Conservation (phyloP, 1,140 invertebrate species). For the Musca domestica region DNA sequence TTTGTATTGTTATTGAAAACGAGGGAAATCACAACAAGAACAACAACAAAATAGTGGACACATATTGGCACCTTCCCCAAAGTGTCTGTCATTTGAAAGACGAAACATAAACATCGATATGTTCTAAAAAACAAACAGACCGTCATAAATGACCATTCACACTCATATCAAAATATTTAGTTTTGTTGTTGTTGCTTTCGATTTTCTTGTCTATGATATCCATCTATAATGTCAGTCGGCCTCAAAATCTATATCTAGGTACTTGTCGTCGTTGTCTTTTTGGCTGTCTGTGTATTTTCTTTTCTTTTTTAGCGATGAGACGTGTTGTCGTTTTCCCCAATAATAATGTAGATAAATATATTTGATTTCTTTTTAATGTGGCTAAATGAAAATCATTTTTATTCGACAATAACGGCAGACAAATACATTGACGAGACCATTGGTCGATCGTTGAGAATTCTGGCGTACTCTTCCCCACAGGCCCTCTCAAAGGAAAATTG, state of each 20-base stretch:
- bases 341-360: constrained; percentile 6
- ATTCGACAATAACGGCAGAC: no score
- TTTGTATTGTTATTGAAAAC: no score
- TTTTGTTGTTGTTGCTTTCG: neutral
- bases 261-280: neutral
- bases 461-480: no score
- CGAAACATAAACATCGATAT: no score
- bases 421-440: no score
- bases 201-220: neutral
- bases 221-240: neutral
- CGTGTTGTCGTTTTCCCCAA: neutral
- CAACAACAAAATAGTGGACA: no score
- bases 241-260: neutral
- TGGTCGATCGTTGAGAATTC: no score
- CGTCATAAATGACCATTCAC: neutral
- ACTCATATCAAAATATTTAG: constrained; percentile 5
- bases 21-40: no score
- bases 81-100: no score
- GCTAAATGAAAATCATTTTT: constrained; percentile 3
- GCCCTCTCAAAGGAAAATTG: no score
- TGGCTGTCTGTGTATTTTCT: neutral
- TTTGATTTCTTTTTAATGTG: constrained; percentile 12
- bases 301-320: neutral
- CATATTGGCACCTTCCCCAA: no score
- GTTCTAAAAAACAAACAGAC: neutral